phyloP scores from a whole-genome alignment of 2,113 vertebrate genomes.

The Anoura caudifer region DNA sequence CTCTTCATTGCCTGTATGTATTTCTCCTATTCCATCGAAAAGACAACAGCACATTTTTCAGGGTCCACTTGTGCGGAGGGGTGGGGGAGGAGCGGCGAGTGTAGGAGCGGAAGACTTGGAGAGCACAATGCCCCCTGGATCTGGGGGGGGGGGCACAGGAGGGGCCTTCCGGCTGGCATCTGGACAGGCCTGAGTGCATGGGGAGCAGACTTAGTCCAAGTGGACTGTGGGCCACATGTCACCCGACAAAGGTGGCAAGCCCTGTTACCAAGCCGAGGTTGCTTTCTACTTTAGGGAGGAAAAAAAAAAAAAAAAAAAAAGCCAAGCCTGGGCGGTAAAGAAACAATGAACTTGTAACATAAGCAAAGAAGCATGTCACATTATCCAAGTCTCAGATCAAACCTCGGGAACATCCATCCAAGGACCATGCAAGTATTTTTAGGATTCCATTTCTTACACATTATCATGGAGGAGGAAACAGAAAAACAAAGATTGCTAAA shows the following conservation, averaged over 20 bases:
- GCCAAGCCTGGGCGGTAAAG: neutral
- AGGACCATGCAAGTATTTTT: neutral
- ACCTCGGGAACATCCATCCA: neutral
- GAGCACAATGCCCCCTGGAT: neutral
- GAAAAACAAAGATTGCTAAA: constrained; percentile 57
- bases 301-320: rapidly evolving
- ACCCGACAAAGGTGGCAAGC: neutral
- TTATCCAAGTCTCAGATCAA: neutral
- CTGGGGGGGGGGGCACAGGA: neutral
- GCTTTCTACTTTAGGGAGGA: neutral
- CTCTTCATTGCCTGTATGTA: neutral
- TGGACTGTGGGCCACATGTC: neutral
- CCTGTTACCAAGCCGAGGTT: neutral
- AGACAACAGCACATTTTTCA: neutral
- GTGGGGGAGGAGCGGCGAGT: neutral
- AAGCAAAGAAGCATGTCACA: neutral
- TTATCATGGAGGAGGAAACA: constrained; percentile 39
- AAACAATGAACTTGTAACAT: neutral
- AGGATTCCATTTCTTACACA: constrained; percentile 34
- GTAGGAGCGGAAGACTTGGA: neutral
- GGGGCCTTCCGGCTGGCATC: constrained; percentile 29
- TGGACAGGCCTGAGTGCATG: neutral
- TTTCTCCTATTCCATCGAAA: neutral
- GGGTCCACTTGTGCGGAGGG: neutral
- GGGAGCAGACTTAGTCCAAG: constrained; percentile 30